These are phyloP conservation scores for Petrophora chlorosata DNA, from an alignment of 2,888 invertebrate genomes.

Conservation along the genomic window DNA sequence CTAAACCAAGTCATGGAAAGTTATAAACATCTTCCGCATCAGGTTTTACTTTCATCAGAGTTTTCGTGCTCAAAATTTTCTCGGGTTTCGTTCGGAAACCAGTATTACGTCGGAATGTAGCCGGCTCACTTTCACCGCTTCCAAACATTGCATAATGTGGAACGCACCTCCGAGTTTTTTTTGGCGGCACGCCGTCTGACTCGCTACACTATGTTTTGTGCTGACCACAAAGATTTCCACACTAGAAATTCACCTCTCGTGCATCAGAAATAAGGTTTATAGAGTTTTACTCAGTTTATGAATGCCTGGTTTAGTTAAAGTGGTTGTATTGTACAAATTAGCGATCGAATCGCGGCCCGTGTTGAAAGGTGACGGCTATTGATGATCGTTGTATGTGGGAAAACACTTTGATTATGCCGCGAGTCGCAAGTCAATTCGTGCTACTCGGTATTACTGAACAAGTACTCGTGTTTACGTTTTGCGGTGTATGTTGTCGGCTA, in stretches of 20 bases:
- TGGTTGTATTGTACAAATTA: slow-evolving; percentile 2
- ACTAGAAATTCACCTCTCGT: slow-evolving; percentile 1
- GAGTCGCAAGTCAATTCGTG: background rate
- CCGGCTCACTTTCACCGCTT: slow-evolving; percentile 60
- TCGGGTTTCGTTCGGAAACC: slow-evolving; percentile 26
- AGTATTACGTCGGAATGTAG: slow-evolving; percentile 54
- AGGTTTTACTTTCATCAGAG: slow-evolving; percentile 22
- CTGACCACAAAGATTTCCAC: background rate
- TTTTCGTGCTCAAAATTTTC: slow-evolving; percentile 9
- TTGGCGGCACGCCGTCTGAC: slow-evolving; percentile 72
- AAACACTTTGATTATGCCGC: background rate
- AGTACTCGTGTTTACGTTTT: too few relatives aligned
- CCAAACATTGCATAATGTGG: slow-evolving; percentile 27
- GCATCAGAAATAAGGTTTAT: background rate
- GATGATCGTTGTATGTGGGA: slow-evolving; percentile 9
- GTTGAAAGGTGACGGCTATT: slow-evolving; percentile 11
- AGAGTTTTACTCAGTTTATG: background rate
- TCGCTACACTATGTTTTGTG: slow-evolving; percentile 10
- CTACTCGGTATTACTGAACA: too few relatives aligned
- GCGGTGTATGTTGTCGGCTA: too few relatives aligned
- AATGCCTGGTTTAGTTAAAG: background rate
- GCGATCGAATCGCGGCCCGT: slow-evolving; percentile 1
- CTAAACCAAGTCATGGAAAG: too few relatives aligned
- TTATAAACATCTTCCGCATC: slow-evolving; percentile 11
- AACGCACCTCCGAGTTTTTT: slow-evolving; percentile 39